Percentiles rank a stretch among this genome's conserved stretches.
Evolutionary conservation across 2,797 vertebrate species (phyloP).

Genomic region (Phalanger gymnotis): DNA sequence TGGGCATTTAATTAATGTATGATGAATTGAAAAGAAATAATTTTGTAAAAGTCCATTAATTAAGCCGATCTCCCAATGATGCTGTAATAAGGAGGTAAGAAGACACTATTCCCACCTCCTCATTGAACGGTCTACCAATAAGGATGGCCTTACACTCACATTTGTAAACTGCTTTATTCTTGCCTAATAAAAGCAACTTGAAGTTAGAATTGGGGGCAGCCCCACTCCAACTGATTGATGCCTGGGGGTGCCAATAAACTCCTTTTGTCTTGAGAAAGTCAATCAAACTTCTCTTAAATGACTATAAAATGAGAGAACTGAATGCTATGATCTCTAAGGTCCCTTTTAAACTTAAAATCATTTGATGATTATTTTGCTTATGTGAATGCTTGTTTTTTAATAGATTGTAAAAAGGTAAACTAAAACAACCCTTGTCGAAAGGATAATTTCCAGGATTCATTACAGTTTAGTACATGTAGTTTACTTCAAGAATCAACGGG

Average conservation of each 20-base stretch:
- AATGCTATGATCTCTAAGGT: not conserved
- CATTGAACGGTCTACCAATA: not conserved
- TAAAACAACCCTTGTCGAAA: conserved; percentile 33
- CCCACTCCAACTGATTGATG: not conserved
- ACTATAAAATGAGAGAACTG: not conserved
- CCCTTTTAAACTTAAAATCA: not conserved
- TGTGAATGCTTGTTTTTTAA: conserved; percentile 7
- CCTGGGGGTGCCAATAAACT: not conserved
- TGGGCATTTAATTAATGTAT: not conserved
- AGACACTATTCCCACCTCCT: not conserved
- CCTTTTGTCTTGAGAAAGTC: not conserved
- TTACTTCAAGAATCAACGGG: not conserved
- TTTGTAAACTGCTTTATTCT: not conserved
- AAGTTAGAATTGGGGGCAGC: not conserved
- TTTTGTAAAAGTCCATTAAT: not conserved
- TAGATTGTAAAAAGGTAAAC: conserved; percentile 30
- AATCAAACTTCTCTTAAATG: not conserved
- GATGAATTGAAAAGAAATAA: not conserved
- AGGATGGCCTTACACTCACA: not conserved
- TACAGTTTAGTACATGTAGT: not conserved
- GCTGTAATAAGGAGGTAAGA: not conserved
- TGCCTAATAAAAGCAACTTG: not conserved
- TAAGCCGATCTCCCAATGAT: not conserved
- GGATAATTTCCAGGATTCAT: not conserved
- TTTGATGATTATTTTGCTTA: not conserved